Percentiles rank a stretch among this genome's conserved stretches.
phyloP scores from a whole-genome alignment of 2,113 vertebrate species.

The Morone saxatilis region DNA sequence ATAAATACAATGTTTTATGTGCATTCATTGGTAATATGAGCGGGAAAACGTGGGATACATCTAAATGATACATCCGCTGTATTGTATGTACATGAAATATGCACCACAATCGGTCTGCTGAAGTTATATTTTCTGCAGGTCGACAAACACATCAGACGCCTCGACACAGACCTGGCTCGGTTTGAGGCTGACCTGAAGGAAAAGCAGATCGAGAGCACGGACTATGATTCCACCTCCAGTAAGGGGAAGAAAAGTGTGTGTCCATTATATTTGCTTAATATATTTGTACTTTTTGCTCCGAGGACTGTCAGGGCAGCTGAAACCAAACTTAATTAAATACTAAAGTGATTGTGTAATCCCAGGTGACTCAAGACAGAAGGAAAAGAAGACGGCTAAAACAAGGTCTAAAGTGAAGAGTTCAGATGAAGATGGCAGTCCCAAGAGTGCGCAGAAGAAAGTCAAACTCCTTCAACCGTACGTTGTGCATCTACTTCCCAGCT shows the following conservation, averaged over 20 bases:
- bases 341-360: conserved; percentile 38
- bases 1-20: background rate
- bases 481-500: background rate
- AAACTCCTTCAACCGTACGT: conserved; percentile 95
- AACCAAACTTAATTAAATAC: background rate
- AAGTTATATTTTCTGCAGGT: conserved; percentile 82
- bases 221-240: conserved; percentile 96
- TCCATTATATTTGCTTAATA: background rate
- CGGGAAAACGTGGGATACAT: background rate
- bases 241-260: conserved; percentile 96
- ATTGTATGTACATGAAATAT: background rate
- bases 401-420: conserved; percentile 96
- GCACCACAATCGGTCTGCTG: background rate
- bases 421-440: conserved; percentile 92
- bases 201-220: conserved; percentile 96
- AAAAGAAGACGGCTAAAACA: conserved; percentile 93
- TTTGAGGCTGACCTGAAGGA: conserved; percentile 98
- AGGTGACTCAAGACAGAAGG: conserved; percentile 92
- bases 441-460: conserved; percentile 94
- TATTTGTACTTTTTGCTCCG: background rate
- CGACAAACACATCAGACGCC: conserved; percentile 95
- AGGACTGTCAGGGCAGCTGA: background rate
- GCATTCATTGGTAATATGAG: background rate
- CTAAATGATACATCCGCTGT: background rate
- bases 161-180: conserved; percentile 96